These are phyloP conservation scores for Cheilosia impressa DNA, from an alignment of 2,888 invertebrate species.

Conservation along the genomic window DNA sequence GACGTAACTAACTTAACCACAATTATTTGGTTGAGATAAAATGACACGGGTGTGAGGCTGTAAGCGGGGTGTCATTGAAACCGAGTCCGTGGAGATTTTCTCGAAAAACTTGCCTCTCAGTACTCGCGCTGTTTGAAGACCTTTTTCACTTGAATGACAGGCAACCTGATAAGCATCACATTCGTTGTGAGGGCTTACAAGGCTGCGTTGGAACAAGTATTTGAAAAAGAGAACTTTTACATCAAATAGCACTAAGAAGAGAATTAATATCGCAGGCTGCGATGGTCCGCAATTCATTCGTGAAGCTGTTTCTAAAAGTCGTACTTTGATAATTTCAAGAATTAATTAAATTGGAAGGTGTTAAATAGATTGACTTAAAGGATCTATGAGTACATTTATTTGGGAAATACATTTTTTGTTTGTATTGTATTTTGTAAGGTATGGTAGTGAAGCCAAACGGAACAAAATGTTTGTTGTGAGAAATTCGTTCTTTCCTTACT, in stretches of 20 bases:
- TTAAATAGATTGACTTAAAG: no score
- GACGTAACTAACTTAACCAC: conserved; percentile 37
- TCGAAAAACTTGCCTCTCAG: conserved; percentile 1
- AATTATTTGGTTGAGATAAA: conserved; percentile 54
- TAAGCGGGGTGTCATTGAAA: not conserved
- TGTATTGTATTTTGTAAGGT: no score
- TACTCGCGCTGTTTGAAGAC: conserved; percentile 20
- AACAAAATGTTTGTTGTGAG: no score
- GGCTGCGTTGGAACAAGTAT: conserved; percentile 22
- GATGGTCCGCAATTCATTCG: no score
- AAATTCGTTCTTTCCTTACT: no score
- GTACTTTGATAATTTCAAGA: no score
- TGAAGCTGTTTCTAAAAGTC: no score
- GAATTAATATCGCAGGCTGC: no score
- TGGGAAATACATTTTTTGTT: no score
- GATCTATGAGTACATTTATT: no score
- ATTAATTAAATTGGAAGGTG: no score
- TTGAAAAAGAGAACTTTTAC: conserved; percentile 11
- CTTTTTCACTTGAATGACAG: conserved; percentile 22
- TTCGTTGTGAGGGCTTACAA: conserved; percentile 9
- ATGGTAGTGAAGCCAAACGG: no score
- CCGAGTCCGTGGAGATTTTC: conserved; percentile 11
- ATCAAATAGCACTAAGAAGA: not conserved
- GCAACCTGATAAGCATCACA: conserved; percentile 27
- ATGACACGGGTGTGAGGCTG: not conserved